A percentile compares a stretch with the other conserved stretches of the same genome.
Evolutionary conservation across 1,140 invertebrate genomes (phyloP).

Genomic region (Calycopis cecrops): DNA sequence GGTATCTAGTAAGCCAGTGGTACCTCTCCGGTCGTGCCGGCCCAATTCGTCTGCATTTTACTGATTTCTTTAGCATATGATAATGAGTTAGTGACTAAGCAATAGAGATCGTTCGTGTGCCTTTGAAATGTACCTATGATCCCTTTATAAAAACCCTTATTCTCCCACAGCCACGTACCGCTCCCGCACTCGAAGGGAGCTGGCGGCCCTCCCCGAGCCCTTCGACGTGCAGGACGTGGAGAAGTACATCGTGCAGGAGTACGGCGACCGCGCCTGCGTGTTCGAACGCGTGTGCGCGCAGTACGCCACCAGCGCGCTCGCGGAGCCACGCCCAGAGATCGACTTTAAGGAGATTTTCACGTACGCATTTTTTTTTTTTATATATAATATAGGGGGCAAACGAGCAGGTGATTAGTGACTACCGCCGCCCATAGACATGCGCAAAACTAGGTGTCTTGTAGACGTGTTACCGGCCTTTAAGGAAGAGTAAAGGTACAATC

Average conservation of each 20-base stretch:
- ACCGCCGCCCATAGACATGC: too few species aligned
- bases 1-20: too few species aligned
- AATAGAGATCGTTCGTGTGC: not conserved
- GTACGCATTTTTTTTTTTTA: constrained; percentile 54
- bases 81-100: too few species aligned
- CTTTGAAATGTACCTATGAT: not conserved
- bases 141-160: constrained; percentile 5
- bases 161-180: constrained; percentile 58
- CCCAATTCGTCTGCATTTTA: too few species aligned
- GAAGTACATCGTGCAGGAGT: constrained; percentile 80
- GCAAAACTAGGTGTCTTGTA: too few species aligned
- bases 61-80: too few species aligned
- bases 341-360: constrained; percentile 82
- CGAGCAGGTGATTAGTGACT: too few species aligned
- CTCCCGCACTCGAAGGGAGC: constrained; percentile 50
- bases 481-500: too few species aligned
- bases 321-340: constrained; percentile 52
- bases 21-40: too few species aligned
- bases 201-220: constrained; percentile 50
- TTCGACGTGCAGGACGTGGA: constrained; percentile 81
- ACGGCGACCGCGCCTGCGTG: constrained; percentile 82
- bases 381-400: too few species aligned
- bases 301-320: constrained; percentile 74
- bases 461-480: too few species aligned
- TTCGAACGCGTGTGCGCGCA: constrained; percentile 82